Base-by-base conservation (phyloP, 2,888 invertebrate genomes). In the Melanostoma scalare region DNA sequence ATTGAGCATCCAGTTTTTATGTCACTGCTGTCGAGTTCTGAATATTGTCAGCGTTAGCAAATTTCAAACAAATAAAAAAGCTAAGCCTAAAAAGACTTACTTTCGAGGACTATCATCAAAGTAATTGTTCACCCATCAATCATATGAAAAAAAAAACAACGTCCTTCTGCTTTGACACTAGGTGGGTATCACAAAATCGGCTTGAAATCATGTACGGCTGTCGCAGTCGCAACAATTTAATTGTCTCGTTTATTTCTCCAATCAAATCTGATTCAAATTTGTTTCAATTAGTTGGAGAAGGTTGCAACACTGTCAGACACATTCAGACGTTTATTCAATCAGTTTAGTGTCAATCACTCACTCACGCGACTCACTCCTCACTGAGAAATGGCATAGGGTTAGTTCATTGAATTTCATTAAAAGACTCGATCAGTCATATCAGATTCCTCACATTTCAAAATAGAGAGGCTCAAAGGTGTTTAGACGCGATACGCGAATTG, bases 291-390 rank as follows among this genome's bases (percentile, higher is more conserved):
- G 53, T 63, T 40, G 30, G 50, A 40, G 36, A 65, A 30, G 36
- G 40, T 38, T 61, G 4, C n/a, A 35, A 69, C 46, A 75, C 36
- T 71, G 71, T 67, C 75, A 60, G 40, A 31, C 75, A 65, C 53
- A 65, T 33, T 50, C 61, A 60, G 81, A 76, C 60, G 60, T 72
- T 68, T 48, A 50, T 72, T 67, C 60, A 76, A 72, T 81, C 81
- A 81, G 55, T 76, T 81, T 72, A 76, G 63, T 81, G 76, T 72
- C 76, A 76, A 67, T 80, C 80, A 81, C 9, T 74, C 75, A 68
- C 46, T 76, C 63, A 77, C 38, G 20, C 20, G 20, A 20, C 20
- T 20, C 52, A 36, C 52, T 0, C 48, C 33, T 36, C n/a, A 9
- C 52, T 31, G 10, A 3, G 5, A 48, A 35, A 40, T 74, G 40